Conservation (phyloP, 2,113 vertebrate genomes). For the Vidua macroura region DNA sequence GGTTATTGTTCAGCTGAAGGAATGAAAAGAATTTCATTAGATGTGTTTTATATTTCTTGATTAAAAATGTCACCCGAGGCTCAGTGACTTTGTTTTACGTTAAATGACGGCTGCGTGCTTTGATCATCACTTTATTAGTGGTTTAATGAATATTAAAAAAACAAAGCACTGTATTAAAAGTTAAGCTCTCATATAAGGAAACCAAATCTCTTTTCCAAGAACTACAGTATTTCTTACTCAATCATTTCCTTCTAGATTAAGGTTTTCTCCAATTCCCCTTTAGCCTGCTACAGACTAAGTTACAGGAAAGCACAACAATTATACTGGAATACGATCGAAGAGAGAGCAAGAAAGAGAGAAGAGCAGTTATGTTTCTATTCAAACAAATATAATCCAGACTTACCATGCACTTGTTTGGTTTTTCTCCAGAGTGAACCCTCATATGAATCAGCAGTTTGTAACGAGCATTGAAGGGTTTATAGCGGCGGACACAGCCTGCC, state of each 20-base stretch:
- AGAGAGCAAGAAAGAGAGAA: not conserved
- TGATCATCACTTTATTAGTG: constrained; percentile 66
- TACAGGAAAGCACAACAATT: constrained; percentile 50
- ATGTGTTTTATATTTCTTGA: constrained; percentile 62
- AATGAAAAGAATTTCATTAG: constrained; percentile 69
- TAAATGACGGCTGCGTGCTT: constrained; percentile 42
- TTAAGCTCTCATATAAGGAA: constrained; percentile 56
- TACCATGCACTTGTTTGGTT: constrained; percentile 99
- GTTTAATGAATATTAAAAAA: constrained; percentile 64
- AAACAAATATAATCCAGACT: constrained; percentile 76
- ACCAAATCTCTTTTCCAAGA: constrained; percentile 45
- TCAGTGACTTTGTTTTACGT: constrained; percentile 61
- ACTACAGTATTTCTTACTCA: constrained; percentile 52
- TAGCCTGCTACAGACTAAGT: constrained; percentile 1
- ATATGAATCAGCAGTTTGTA: constrained; percentile 99
- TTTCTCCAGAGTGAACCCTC: constrained; percentile 98
- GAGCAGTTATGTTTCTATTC: constrained; percentile 13
- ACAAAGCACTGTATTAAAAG: constrained; percentile 59
- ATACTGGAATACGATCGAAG: not conserved
- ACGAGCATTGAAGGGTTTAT: constrained; percentile 98
- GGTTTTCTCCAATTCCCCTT: constrained; percentile 18
- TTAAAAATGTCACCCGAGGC: constrained; percentile 68
- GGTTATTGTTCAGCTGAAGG: constrained; percentile 47
- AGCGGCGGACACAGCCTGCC: constrained; percentile 94
- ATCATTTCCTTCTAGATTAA: constrained; percentile 50